Conservation (phyloP, 2,113 vertebrate species). For the Sinocyclocheilus maitianheensis region DNA sequence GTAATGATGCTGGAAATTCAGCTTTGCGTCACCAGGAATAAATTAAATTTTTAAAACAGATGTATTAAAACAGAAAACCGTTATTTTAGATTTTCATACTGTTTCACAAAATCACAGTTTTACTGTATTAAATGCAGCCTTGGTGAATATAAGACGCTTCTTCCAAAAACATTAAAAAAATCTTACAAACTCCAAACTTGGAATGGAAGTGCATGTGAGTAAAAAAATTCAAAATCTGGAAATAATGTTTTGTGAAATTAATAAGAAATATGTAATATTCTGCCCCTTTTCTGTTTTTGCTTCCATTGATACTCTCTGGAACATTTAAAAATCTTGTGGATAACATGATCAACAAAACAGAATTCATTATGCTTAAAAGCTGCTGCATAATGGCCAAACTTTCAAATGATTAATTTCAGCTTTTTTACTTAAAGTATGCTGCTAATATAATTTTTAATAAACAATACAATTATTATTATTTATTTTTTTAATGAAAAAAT, state of each 20-base stretch:
- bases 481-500: background rate
- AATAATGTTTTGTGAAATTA: background rate
- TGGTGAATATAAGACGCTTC: background rate
- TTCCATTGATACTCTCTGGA: background rate
- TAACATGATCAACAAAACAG: background rate
- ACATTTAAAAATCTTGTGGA: background rate
- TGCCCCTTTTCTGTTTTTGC: background rate
- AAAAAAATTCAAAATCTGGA: background rate
- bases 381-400: background rate
- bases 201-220: background rate
- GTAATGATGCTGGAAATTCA: too few relatives aligned
- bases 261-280: too few relatives aligned
- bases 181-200: background rate
- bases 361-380: background rate
- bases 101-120: too few relatives aligned
- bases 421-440: background rate
- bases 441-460: background rate
- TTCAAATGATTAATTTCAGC: background rate
- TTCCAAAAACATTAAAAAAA: background rate
- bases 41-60: too few relatives aligned
- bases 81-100: too few relatives aligned
- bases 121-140: background rate
- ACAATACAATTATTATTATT: too few relatives aligned
- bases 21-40: too few relatives aligned
- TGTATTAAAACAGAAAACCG: too few relatives aligned